Percentiles rank a stretch among this genome's conserved stretches.
These are phyloP conservation scores for Phoxinus dragarum DNA, from an alignment of 2,797 vertebrate genomes.

Conservation along the genomic window DNA sequence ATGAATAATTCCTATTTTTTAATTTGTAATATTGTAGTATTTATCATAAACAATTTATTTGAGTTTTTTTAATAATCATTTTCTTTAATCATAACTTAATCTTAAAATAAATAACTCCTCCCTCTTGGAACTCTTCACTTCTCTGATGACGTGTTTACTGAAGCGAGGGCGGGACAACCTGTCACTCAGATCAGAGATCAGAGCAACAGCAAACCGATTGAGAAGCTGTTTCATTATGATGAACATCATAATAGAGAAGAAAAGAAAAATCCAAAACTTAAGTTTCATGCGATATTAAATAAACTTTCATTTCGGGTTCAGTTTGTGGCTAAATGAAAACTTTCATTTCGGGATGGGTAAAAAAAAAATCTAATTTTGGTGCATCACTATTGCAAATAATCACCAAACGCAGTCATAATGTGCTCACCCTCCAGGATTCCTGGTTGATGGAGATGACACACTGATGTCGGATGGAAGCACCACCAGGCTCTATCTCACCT, in stretches of 20 bases:
- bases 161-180: background rate
- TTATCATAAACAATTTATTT: background rate
- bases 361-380: background rate
- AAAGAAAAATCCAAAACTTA: background rate
- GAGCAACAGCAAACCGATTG: background rate
- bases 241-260: background rate
- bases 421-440: slow-evolving; percentile 76
- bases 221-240: background rate
- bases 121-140: background rate
- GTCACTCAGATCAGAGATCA: background rate
- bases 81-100: background rate
- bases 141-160: background rate
- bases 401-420: background rate
- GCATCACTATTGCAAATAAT: background rate
- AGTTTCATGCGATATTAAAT: background rate
- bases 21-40: background rate
- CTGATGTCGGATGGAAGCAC: slow-evolving; percentile 70
- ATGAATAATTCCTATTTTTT: no score
- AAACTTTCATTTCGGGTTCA: background rate
- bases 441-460: slow-evolving; percentile 76
- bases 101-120: background rate
- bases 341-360: background rate
- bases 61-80: background rate
- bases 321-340: background rate
- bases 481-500: slow-evolving; percentile 67